These are phyloP conservation scores for Eumerus sabulonum DNA, from an alignment of 2,888 invertebrate species.

Conservation along the genomic window DNA sequence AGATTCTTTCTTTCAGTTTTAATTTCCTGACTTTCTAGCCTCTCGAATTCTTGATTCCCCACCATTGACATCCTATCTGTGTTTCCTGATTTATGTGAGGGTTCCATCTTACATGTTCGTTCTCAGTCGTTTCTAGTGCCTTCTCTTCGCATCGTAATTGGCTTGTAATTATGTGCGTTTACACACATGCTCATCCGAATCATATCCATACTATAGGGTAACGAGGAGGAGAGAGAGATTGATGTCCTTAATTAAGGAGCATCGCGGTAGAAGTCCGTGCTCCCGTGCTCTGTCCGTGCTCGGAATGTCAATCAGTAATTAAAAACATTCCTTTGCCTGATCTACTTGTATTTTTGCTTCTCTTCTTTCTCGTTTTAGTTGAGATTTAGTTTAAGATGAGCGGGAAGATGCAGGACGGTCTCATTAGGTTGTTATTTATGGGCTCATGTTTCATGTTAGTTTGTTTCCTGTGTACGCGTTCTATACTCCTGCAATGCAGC, in stretches of 20 bases:
- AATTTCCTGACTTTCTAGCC: slow-evolving; percentile 67
- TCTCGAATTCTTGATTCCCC: neutral
- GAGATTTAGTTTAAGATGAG: slow-evolving; percentile 39
- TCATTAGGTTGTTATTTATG: slow-evolving; percentile 65
- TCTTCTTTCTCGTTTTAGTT: slow-evolving; percentile 17
- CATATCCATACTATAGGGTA: slow-evolving; percentile 33
- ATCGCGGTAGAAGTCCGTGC: slow-evolving; percentile 3
- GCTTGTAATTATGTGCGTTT: slow-evolving; percentile 67
- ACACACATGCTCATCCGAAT: slow-evolving; percentile 60
- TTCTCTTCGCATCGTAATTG: slow-evolving; percentile 52
- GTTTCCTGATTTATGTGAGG: slow-evolving; percentile 62
- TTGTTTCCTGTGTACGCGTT: slow-evolving; percentile 8
- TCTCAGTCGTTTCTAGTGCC: slow-evolving; percentile 21
- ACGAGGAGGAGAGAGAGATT: too few relatives aligned
- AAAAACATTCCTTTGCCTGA: slow-evolving; percentile 25
- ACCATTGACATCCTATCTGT: slow-evolving; percentile 33
- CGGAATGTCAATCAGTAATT: slow-evolving; percentile 64
- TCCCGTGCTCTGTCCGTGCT: slow-evolving; percentile 34
- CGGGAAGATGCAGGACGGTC: slow-evolving; percentile 26
- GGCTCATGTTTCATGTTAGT: slow-evolving; percentile 62
- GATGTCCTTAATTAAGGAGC: slow-evolving; percentile 67
- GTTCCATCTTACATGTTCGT: slow-evolving; percentile 13
- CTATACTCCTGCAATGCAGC: slow-evolving; percentile 58
- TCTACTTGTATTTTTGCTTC: too few relatives aligned
- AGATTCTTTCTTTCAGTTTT: slow-evolving; percentile 60